Percentiles rank a stretch among this genome's conserved stretches.
Evolutionary conservation across 2,888 invertebrate genomes (phyloP).

Genomic region (Caenorhabditis imperialis): DNA sequence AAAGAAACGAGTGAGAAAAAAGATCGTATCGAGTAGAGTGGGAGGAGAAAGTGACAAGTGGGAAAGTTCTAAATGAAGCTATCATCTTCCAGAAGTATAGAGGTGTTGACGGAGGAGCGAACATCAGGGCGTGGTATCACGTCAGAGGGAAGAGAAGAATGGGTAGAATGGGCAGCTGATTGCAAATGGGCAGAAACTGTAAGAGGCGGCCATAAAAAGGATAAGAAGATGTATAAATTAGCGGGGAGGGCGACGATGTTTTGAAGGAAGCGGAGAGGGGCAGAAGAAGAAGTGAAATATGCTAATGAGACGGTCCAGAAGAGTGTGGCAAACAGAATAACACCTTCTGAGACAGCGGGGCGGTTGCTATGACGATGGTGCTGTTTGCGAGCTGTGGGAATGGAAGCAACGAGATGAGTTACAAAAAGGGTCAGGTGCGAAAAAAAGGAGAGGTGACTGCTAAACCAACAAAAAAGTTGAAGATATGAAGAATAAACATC

Average conservation of each 20-base stretch:
- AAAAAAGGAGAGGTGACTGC: background rate
- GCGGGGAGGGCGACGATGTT: conserved; percentile 20
- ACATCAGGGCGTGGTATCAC: conserved; percentile 5
- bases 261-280: background rate
- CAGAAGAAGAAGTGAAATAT: background rate
- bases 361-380: conserved; percentile 1
- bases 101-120: conserved; percentile 14
- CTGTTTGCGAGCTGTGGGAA: background rate
- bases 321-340: background rate
- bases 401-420: background rate
- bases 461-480: background rate
- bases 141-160: conserved; percentile 14
- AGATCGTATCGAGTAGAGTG: conserved; percentile 30
- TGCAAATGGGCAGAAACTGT: conserved; percentile 30
- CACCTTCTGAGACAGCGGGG: background rate
- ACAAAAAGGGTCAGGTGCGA: background rate
- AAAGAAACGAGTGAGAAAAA: conserved; percentile 10
- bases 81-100: background rate
- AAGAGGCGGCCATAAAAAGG: conserved; percentile 40
- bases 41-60: conserved; percentile 30
- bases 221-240: conserved; percentile 53
- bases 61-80: background rate
- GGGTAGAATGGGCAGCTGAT: conserved; percentile 46
- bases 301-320: conserved; percentile 2
- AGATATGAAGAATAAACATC: conserved; percentile 33